Percentiles rank a stretch among this genome's conserved stretches.
These are phyloP conservation scores for Mormyrus iriodes DNA, from an alignment of 2,113 vertebrate genomes.

Conservation along the genomic window DNA sequence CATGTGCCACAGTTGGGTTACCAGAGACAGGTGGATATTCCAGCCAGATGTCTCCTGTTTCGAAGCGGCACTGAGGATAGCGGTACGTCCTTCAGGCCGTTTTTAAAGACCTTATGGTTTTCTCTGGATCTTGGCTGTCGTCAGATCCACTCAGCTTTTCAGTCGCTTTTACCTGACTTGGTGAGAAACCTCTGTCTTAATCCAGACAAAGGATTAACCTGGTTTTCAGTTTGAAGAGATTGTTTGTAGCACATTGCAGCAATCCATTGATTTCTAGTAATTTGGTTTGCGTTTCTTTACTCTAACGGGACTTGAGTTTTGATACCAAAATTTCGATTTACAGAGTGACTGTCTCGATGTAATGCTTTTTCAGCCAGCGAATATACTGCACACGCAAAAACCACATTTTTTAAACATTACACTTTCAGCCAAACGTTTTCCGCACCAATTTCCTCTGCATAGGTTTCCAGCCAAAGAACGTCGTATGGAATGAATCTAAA, in stretches of 20 bases:
- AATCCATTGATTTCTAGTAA: neutral
- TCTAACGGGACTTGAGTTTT: neutral
- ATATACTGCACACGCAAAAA: neutral
- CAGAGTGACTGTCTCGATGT: neutral
- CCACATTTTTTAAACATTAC: neutral
- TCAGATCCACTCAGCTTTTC: neutral
- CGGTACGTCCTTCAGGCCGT: neutral
- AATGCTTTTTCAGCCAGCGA: neutral
- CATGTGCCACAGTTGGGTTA: neutral
- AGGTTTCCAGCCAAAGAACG: neutral
- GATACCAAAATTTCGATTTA: neutral
- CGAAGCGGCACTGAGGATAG: neutral
- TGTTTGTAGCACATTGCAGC: neutral
- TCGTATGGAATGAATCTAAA: neutral
- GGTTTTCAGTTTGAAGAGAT: neutral
- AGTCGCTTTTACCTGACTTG: neutral
- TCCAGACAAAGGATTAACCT: neutral
- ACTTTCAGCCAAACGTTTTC: neutral
- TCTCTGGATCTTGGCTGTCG: neutral
- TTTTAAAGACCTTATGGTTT: neutral
- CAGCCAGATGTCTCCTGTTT: neutral
- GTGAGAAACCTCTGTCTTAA: neutral
- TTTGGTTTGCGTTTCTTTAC: neutral
- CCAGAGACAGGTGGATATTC: neutral
- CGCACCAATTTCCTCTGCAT: neutral